Conservation (phyloP, 2,888 invertebrate species). For the Folsomia manolachei region DNA sequence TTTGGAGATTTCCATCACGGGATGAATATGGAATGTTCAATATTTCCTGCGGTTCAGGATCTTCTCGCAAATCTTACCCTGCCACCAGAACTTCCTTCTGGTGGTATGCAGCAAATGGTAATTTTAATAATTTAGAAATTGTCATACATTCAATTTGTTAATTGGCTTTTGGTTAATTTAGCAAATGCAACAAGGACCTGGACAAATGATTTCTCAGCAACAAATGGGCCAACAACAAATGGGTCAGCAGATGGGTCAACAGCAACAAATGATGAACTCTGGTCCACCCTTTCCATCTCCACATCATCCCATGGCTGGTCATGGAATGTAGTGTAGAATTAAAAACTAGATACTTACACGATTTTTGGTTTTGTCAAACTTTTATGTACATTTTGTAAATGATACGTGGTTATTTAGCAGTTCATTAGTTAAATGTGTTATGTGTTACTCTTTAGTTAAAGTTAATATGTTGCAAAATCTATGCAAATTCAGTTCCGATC, state of each 20-base stretch:
- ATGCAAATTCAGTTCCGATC: too few species aligned
- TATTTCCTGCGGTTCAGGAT: constrained; percentile 88
- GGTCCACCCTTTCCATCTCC: constrained; percentile 12
- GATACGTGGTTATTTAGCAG: too few species aligned
- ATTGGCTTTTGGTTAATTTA: not conserved
- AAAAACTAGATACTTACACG: too few species aligned
- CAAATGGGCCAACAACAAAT: constrained; percentile 41
- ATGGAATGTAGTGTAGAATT: not conserved
- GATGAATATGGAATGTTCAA: constrained; percentile 70
- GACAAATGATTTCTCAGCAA: constrained; percentile 33
- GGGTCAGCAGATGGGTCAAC: constrained; percentile 29
- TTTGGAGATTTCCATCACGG: constrained; percentile 66
- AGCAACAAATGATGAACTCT: not conserved
- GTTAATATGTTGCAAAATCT: too few species aligned
- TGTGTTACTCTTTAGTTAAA: too few species aligned
- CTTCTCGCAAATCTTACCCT: constrained; percentile 77
- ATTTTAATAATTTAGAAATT: not conserved
- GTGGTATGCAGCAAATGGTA: constrained; percentile 22
- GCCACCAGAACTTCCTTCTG: constrained; percentile 65
- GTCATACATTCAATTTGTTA: not conserved
- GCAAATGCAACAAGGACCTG: constrained; percentile 2
- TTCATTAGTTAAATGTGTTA: too few species aligned
- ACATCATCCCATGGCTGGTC: constrained; percentile 4
- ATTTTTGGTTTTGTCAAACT: too few species aligned
- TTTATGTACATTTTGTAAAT: too few species aligned